Conservation (phyloP, 2,113 vertebrate genomes). For the Tachysurus fulvidraco region DNA sequence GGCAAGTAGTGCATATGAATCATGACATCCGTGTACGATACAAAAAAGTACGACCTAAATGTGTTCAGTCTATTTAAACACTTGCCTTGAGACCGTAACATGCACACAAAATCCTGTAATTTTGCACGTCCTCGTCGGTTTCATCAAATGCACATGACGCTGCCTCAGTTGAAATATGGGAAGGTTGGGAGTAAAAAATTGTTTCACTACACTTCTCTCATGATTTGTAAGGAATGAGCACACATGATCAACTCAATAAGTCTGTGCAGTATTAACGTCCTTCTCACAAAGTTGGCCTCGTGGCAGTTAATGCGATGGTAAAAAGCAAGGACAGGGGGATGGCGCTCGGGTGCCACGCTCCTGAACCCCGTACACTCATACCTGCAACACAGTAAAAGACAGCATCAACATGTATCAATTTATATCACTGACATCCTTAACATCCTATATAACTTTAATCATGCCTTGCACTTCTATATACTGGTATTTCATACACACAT, state of each 20-base stretch:
- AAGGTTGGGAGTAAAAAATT: slow-evolving; percentile 24
- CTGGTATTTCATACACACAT: neutral
- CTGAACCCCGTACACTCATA: slow-evolving; percentile 86
- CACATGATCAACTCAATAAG: slow-evolving; percentile 53
- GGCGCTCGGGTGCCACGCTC: slow-evolving; percentile 64
- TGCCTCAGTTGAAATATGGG: slow-evolving; percentile 28
- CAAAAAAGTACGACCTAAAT: slow-evolving; percentile 14
- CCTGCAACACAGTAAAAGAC: slow-evolving; percentile 67
- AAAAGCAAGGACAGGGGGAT: slow-evolving; percentile 70
- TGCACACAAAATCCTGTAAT: slow-evolving; percentile 42
- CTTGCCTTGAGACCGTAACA: slow-evolving; percentile 42
- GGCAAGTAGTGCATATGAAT: slow-evolving; percentile 64
- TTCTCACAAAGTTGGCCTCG: slow-evolving; percentile 72
- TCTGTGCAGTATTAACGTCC: slow-evolving; percentile 40
- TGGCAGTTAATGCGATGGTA: slow-evolving; percentile 65
- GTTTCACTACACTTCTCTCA: slow-evolving; percentile 16
- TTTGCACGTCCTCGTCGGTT: slow-evolving; percentile 17
- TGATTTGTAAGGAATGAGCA: slow-evolving; percentile 39
- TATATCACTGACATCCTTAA: neutral
- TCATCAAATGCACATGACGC: slow-evolving; percentile 11
- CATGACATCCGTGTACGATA: slow-evolving; percentile 53
- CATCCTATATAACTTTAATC: neutral
- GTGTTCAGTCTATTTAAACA: slow-evolving; percentile 23
- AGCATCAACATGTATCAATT: neutral
- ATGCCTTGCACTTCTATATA: neutral